Evolutionary conservation across 2,888 invertebrate species (phyloP).

Genomic region (Sarcophaga carnaria): DNA sequence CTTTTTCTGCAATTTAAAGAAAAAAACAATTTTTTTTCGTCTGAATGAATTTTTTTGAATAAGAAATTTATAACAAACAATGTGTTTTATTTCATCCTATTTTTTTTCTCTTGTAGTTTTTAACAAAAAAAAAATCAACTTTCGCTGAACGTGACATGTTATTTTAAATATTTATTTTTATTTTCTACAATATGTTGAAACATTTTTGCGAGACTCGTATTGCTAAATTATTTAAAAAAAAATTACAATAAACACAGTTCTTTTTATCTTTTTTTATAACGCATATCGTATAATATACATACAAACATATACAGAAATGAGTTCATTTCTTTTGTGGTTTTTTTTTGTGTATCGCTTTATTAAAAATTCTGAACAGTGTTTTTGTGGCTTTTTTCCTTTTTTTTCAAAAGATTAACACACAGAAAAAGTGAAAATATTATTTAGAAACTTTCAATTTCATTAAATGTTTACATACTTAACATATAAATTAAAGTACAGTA

Average conservation of each 20-base stretch:
- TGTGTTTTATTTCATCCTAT: neutral
- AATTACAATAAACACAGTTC: too few relatives aligned
- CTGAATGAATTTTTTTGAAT: neutral
- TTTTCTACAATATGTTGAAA: slow-evolving; percentile 30
- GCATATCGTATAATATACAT: too few relatives aligned
- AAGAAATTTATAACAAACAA: neutral
- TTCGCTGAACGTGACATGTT: slow-evolving; percentile 63
- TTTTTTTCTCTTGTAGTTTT: neutral
- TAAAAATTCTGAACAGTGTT: slow-evolving; percentile 43
- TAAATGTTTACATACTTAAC: slow-evolving; percentile 12
- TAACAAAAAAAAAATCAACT: slow-evolving; percentile 35
- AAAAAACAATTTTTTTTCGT: too few relatives aligned
- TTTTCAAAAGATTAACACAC: slow-evolving; percentile 8
- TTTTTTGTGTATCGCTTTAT: slow-evolving; percentile 10
- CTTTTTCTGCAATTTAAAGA: too few relatives aligned
- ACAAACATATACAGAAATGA: neutral
- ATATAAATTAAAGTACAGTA: neutral
- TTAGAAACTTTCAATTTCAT: slow-evolving; percentile 45
- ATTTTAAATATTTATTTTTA: slow-evolving; percentile 54
- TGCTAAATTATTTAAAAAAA: too few relatives aligned
- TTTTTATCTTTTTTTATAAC: too few relatives aligned
- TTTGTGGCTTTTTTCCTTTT: neutral
- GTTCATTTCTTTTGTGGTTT: neutral
- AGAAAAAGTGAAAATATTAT: slow-evolving; percentile 18
- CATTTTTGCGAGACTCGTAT: too few relatives aligned